These are phyloP conservation scores for Melipona quadrifasciata DNA, from an alignment of 1,140 invertebrate genomes.

Conservation along the genomic window DNA sequence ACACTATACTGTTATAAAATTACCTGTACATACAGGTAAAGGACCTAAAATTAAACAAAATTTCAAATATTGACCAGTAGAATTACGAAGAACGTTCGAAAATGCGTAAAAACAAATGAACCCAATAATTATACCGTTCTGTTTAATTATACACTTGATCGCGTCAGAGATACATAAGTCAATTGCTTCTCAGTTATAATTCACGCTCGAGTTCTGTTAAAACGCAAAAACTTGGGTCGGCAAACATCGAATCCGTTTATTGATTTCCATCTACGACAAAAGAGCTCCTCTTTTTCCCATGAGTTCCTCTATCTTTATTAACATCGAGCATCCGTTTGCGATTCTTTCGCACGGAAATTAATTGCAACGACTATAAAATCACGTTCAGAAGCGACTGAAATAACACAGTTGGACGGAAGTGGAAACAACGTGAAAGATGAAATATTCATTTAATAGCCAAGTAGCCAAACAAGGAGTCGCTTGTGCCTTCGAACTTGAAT, in stretches of 20 bases:
- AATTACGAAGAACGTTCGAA: neutral
- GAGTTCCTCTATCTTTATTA: neutral
- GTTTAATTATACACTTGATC: neutral
- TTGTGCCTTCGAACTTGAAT: neutral
- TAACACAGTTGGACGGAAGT: neutral
- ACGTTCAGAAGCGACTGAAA: neutral
- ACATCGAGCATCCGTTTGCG: neutral
- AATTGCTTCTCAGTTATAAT: neutral
- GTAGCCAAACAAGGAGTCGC: neutral
- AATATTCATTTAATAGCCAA: neutral
- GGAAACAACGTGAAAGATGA: too few relatives aligned
- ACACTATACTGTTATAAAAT: too few relatives aligned
- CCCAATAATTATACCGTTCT: neutral
- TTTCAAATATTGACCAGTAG: neutral
- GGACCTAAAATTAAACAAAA: constrained; percentile 25
- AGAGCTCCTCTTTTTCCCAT: neutral
- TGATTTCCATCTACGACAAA: neutral
- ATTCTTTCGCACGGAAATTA: neutral
- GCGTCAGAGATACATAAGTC: neutral
- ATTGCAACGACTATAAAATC: neutral
- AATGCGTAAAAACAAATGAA: neutral
- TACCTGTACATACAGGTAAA: neutral
- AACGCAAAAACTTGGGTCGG: neutral
- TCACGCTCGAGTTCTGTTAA: neutral
- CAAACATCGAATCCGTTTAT: neutral